Evolutionary conservation across 2,113 vertebrate genomes (phyloP), one percentile per base, ranked within the genome.

Genomic region (Sylvietta virens): DNA sequence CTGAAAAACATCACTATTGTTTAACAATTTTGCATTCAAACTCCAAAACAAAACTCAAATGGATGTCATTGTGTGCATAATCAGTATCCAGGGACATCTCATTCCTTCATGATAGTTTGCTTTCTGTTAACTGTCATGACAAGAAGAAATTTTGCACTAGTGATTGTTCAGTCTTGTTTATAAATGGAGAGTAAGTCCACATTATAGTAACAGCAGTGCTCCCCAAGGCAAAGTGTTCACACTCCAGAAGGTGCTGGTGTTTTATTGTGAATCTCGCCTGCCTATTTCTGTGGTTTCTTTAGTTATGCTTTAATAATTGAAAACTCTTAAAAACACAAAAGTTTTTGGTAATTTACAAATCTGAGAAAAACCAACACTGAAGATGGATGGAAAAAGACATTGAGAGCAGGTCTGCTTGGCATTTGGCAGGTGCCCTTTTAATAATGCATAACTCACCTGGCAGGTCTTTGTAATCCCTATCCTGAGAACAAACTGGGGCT

Each of bases 11-110:
- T 69, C 3, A 2, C 44, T 54, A 24, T 89, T 80, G 60, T 92
- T 85, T 89, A 87, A 80, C 88, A 90, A 92, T 95, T 92, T 91
- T 80, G 83, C 53, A 65, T 72, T 92, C 77, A 58, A 60, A 72
- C 87, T 87, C 77, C 48, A 81, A 87, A 94, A 84, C 89, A 89
- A 72, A 95, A 85, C 39, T 69, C 40, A 90, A 70, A 44, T 81
- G 35, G 67, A 51, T 92, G 44, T 54, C 11, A 48, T 87, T 89
- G 81, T 71, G 33, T 82, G 57, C 37, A 27, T 80, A 90, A 61
- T 84, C 86, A 58, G 62, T 90, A 82, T 57, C 87, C 66, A 79
- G 87, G 85, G 70, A 87, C 33, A 57, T 76, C 84, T 79, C 39
- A 31, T 82, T 89, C 84, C 64, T 90, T 67, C 2, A 1, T 85